Conservation (phyloP, 2,797 vertebrate species). For the Premnoplex brunnescens region DNA sequence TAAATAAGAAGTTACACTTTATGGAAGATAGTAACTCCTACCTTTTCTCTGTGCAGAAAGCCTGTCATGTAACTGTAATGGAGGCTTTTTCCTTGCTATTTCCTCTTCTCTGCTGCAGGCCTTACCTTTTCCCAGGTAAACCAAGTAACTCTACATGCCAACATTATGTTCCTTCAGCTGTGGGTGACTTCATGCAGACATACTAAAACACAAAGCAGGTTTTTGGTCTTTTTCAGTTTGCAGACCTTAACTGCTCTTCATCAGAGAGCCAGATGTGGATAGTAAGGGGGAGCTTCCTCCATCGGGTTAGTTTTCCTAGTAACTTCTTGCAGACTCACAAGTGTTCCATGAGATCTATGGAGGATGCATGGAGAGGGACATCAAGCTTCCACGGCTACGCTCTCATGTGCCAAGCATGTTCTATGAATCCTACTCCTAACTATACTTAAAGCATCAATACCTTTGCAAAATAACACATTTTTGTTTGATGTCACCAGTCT, state of each 20-base stretch:
- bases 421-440: background rate
- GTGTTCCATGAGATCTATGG: background rate
- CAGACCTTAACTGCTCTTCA: background rate
- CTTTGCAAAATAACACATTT: background rate
- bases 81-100: accelerated
- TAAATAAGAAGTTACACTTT: background rate
- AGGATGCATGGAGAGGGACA: background rate
- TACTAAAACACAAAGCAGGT: background rate
- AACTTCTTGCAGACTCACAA: background rate
- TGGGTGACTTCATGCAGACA: background rate
- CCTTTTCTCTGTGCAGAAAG: background rate
- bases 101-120: background rate
- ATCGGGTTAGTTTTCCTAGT: background rate
- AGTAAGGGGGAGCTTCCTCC: background rate
- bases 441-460: background rate
- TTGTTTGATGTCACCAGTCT: background rate
- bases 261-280: background rate
- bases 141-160: background rate
- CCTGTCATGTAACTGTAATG: background rate
- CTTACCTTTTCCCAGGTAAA: background rate
- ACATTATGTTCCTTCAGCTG: background rate
- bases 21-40: background rate
- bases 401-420: accelerated
- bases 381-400: background rate
- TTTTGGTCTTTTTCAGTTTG: background rate